Conservation (phyloP, 2,888 invertebrate species). For the Orthonevra nobilis region DNA sequence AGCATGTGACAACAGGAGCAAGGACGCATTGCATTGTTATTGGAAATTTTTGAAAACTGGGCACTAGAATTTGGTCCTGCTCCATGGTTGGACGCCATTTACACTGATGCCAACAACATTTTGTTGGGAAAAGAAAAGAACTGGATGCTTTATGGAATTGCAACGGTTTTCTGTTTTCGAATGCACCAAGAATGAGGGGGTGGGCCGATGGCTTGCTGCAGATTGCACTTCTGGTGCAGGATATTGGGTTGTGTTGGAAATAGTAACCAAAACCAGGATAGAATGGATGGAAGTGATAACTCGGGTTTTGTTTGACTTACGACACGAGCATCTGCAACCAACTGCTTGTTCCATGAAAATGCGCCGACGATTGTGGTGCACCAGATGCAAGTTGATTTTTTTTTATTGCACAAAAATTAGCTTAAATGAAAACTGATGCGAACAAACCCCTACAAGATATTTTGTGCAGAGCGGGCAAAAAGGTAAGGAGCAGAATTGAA, state of each 20-base stretch:
- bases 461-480: too few relatives aligned
- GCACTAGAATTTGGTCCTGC: not conserved
- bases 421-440: too few relatives aligned
- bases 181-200: not conserved
- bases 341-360: conserved; percentile 37
- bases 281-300: conserved; percentile 20
- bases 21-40: conserved; percentile 19
- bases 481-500: too few relatives aligned
- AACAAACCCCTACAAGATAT: too few relatives aligned
- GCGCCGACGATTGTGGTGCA: too few relatives aligned
- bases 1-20: not conserved
- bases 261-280: conserved; percentile 52
- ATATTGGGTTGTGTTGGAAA: conserved; percentile 24
- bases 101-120: conserved; percentile 52
- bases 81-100: too few relatives aligned
- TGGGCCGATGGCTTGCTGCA: too few relatives aligned
- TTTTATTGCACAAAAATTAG: too few relatives aligned
- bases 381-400: too few relatives aligned
- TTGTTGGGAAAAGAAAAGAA: conserved; percentile 51
- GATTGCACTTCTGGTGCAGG: conserved; percentile 48
- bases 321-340: conserved; percentile 40
- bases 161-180: conserved; percentile 46
- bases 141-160: conserved; percentile 55
- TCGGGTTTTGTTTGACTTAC: conserved; percentile 31
- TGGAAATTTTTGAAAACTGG: conserved; percentile 55